Evolutionary conservation across 2,113 vertebrate species (phyloP).

Genomic region (Poecile atricapillus): DNA sequence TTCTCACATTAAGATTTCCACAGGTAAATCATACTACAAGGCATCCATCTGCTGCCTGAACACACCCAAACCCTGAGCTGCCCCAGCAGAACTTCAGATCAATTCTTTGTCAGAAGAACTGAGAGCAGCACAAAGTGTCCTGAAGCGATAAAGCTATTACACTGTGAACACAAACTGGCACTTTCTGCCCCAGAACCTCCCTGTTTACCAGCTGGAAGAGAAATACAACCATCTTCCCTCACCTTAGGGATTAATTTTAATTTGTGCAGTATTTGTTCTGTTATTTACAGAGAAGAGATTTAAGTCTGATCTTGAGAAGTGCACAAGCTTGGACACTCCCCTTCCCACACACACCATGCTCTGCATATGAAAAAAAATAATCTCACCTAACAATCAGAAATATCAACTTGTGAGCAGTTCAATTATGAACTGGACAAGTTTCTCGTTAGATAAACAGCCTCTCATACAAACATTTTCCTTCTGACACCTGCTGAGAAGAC

Average conservation of each 20-base stretch:
- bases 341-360: rapidly evolving
- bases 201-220: not conserved
- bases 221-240: not conserved
- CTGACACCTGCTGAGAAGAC: not conserved
- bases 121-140: not conserved
- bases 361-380: not conserved
- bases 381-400: not conserved
- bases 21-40: not conserved
- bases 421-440: not conserved
- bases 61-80: not conserved
- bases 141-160: not conserved
- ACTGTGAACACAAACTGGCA: not conserved
- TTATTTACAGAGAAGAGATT: not conserved
- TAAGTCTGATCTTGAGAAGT: not conserved
- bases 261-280: not conserved
- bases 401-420: not conserved
- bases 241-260: not conserved
- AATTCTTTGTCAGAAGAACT: not conserved
- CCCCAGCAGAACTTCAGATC: not conserved
- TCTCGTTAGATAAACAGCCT: not conserved
- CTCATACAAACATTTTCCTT: not conserved
- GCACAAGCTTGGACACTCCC: not conserved
- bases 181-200: not conserved
- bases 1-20: not conserved
- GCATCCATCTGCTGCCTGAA: not conserved